These are phyloP conservation scores for Hydrocynus forskahlii DNA, from an alignment of 2,797 vertebrate genomes.

Conservation along the genomic window DNA sequence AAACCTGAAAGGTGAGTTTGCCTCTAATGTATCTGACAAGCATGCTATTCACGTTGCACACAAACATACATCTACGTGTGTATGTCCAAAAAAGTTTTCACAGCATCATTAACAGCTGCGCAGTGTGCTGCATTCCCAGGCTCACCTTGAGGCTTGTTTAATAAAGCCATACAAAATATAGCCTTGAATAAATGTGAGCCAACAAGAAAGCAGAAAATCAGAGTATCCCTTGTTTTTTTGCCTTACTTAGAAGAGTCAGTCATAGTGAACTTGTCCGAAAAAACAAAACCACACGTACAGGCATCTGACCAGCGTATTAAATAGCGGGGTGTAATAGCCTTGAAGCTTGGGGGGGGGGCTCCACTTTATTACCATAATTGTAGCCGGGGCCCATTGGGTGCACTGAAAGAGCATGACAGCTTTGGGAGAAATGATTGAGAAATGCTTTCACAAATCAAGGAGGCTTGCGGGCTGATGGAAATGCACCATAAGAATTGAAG, in stretches of 20 bases:
- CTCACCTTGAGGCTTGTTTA: background rate
- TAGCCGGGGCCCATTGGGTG: conserved; percentile 28
- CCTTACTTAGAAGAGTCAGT: conserved; percentile 22
- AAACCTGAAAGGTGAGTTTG: conserved; percentile 20
- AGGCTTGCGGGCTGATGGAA: conserved; percentile 40
- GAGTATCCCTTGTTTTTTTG: conserved; percentile 5
- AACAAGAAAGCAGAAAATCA: background rate
- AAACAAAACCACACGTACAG: conserved; percentile 36
- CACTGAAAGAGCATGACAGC: conserved; percentile 33
- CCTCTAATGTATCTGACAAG: background rate
- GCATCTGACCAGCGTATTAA: conserved; percentile 35
- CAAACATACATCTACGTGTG: background rate
- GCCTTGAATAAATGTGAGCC: conserved; percentile 28
- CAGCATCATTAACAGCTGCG: background rate
- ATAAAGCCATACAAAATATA: conserved; percentile 28
- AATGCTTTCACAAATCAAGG: conserved; percentile 32
- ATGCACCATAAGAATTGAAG: conserved; percentile 29
- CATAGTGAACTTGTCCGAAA: conserved; percentile 26
- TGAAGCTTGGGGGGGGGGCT: conserved; percentile 53
- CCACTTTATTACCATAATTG: conserved; percentile 46
- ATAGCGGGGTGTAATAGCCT: conserved; percentile 51
- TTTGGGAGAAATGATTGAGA: conserved; percentile 33
- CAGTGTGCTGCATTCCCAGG: conserved; percentile 9
- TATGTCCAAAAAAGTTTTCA: background rate
- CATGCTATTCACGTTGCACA: conserved; percentile 30